Base-by-base conservation (phyloP, 2,797 vertebrate species). In the Petrocephalus schoutedeni region DNA sequence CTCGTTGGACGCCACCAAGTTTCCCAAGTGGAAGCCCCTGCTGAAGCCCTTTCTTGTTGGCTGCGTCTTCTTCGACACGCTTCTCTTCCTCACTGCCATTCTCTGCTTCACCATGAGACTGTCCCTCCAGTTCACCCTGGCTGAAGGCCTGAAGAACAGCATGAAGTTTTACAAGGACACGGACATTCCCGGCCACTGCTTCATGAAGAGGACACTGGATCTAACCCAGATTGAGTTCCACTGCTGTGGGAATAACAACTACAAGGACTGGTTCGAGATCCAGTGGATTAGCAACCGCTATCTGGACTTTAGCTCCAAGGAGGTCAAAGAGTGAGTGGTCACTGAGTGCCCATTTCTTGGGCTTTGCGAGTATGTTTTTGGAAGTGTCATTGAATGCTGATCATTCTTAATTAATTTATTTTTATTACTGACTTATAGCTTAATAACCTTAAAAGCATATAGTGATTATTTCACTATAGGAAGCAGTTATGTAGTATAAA, bases 201-300 rank as follows among this genome's bases (percentile, higher is more conserved):
- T 98, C 95, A 98, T 99, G 98, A 99, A 99, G 95, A 98, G 97
- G 94, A 99, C 98, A 88, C 95, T 99, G 0, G 98, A 99, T 93
- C 90, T 98, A 96, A 97, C 99, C 94, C 98, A 99, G 94, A 98
- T 98, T 0, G 98, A 99, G 93, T 99, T 99, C 93, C 97, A 95
- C 19, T 99, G 98, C 95, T 99, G 98, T 0, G 98, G 98, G 57
- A 99, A 98, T 92, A 96, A 96, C 0, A 97, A 98, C 93, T 99
- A 95, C 93, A 96, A 96, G 93, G 98, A 99, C 88, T 99, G 98
- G 98, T 99, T 99, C 1, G 64, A 71, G 32, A 71, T 71, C 28
- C 64, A 71, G 64, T 71, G 64, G 64, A 71, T 71, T 28, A 71
- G 98, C 96, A 99, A 99, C 94, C 96, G 98, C 88, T 99, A 99